Base-by-base conservation (phyloP, 2,888 invertebrate genomes). In the Nysson spinosus region DNA sequence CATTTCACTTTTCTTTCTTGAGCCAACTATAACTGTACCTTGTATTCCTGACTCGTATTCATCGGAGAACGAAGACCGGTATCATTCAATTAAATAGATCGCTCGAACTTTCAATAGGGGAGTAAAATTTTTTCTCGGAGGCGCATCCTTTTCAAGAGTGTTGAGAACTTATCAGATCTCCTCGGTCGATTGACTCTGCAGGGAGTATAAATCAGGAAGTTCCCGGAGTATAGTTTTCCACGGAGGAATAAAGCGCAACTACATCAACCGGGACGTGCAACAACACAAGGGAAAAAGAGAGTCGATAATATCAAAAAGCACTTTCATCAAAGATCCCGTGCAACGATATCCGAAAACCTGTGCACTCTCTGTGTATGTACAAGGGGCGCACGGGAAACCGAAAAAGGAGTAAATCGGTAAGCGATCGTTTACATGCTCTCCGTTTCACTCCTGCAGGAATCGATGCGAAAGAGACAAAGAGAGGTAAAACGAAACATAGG, bases 131-230 rank as follows among this genome's bases (percentile, higher is more conserved):
- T 26, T 14, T 28, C 34, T 14, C 6, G 20, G 40, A 37, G 56
- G 42, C 54, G 32, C 12, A 28, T 14, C 32, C 46, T 46, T 24
- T 43, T 24, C 28, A 37, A 51, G 49, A 66, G 64, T 57, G 57
- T 66, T 28, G 57, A 52, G 58, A 67, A 67, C 60, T 68, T 68
- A 65, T 68, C 65, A 65, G 65, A 65, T 65, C 50, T 51, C 17
- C 35, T 22, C 65, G 60, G 65, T 35, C 55, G 65, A 65, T 65
- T 65, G 67, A 60, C 49, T 60, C 54, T n/a, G n/a, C 12, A 19
- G 22, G 1, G 5, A 3, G 24, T 46, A 47, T 65, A 65, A 68
- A 68, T 68, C 65, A 43, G 14, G 5, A 68, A 68, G 35, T 65
- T 68, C 16, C 20, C 7, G 11, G 35, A 16, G 46, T 34, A 49